Percentiles rank a stretch among this genome's conserved stretches.
Evolutionary conservation across 2,797 vertebrate genomes (phyloP).

Genomic region (Acanthis flammea): DNA sequence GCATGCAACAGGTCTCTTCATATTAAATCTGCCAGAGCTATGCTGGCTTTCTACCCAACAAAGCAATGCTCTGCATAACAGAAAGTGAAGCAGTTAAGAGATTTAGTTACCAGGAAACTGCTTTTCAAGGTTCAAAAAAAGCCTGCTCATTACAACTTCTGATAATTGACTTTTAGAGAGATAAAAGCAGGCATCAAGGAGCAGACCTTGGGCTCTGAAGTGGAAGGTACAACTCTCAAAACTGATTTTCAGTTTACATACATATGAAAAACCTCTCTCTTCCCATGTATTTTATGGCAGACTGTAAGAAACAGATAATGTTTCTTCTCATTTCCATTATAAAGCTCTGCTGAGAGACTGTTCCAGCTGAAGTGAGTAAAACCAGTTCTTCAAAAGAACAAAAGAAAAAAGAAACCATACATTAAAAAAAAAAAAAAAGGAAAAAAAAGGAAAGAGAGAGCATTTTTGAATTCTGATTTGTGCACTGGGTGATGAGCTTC

Average conservation of each 20-base stretch:
- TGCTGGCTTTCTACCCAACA: background rate
- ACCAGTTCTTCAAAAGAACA: slow-evolving; percentile 36
- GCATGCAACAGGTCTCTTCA: background rate
- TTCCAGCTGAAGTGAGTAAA: slow-evolving; percentile 26
- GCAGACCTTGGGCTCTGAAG: background rate
- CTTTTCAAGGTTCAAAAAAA: slow-evolving; percentile 17
- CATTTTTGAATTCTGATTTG: background rate
- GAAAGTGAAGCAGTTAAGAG: background rate
- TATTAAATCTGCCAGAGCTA: background rate
- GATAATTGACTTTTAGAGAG: slow-evolving; percentile 23
- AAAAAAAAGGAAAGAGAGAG: background rate
- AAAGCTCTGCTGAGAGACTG: slow-evolving; percentile 25
- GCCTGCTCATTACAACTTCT: slow-evolving; percentile 12
- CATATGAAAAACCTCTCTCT: background rate
- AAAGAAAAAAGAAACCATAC: background rate
- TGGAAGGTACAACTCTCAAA: background rate
- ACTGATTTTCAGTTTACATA: slow-evolving; percentile 27
- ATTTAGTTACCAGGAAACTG: slow-evolving; percentile 1
- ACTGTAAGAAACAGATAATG: slow-evolving; percentile 32
- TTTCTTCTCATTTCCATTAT: slow-evolving; percentile 53
- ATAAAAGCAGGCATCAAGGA: slow-evolving; percentile 44
- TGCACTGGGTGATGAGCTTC: background rate
- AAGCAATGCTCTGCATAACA: background rate
- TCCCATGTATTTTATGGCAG: background rate
- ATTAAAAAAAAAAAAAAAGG: background rate